phyloP scores from a whole-genome alignment of 1,140 invertebrate species.

The Riptortus pedestris region DNA sequence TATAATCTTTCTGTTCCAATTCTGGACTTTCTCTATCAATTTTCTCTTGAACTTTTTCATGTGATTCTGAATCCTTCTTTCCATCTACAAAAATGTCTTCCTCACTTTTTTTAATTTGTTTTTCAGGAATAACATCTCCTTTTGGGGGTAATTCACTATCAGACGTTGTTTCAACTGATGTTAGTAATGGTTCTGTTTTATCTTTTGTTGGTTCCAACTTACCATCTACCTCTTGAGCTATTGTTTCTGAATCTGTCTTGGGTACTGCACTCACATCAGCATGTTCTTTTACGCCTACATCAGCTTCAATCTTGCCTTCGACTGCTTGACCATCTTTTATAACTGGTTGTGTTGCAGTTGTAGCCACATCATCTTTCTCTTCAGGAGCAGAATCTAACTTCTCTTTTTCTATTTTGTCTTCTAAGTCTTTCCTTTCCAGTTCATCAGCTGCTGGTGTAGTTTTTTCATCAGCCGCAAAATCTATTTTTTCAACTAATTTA shows the following conservation, averaged over 20 bases:
- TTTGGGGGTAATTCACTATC: too few species aligned
- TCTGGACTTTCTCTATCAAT: background rate
- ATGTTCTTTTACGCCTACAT: too few species aligned
- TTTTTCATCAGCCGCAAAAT: background rate
- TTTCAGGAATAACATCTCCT: constrained; percentile 19
- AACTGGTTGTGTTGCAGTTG: too few species aligned
- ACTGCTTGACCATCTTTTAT: too few species aligned
- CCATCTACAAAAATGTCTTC: constrained; percentile 18
- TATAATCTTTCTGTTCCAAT: constrained; percentile 33
- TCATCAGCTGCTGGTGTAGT: background rate
- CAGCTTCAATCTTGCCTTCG: too few species aligned
- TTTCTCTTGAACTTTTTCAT: constrained; percentile 30
- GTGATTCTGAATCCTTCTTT: too few species aligned
- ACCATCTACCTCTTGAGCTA: too few species aligned
- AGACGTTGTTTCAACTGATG: too few species aligned
- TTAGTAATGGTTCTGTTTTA: too few species aligned
- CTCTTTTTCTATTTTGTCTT: too few species aligned
- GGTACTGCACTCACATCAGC: background rate
- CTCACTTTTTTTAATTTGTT: constrained; percentile 13
- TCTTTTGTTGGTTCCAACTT: too few species aligned
- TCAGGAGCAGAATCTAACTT: background rate
- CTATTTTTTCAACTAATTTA: constrained; percentile 8
- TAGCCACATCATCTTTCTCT: background rate
- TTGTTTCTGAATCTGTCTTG: background rate
- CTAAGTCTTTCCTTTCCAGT: background rate